phyloP scores from a whole-genome alignment of 1,140 invertebrate species.

The Stegodyphus dumicola region DNA sequence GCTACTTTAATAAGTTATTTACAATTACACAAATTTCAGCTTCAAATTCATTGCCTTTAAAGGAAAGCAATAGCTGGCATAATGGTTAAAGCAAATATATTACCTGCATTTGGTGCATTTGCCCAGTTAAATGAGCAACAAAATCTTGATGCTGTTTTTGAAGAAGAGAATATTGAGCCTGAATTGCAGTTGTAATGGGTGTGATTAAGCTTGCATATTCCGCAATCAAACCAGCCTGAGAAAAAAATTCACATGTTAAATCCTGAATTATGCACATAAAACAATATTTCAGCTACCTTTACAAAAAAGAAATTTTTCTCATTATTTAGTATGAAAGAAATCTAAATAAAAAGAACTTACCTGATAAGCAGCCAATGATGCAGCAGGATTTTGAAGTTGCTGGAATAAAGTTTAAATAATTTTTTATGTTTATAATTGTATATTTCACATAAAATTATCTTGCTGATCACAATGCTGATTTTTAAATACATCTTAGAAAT shows the following conservation, averaged over 20 bases:
- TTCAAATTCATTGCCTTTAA: too few relatives aligned
- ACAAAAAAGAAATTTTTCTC: too few relatives aligned
- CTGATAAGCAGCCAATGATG: conserved; percentile 65
- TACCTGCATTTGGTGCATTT: conserved; percentile 82
- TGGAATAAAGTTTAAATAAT: conserved; percentile 62
- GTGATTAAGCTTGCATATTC: conserved; percentile 81
- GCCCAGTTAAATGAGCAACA: conserved; percentile 82
- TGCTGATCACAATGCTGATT: too few relatives aligned
- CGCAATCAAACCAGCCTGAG: conserved; percentile 81
- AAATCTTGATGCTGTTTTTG: conserved; percentile 96
- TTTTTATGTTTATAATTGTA: neutral
- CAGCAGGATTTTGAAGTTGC: conserved; percentile 69
- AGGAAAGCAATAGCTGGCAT: too few relatives aligned
- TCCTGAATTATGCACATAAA: neutral
- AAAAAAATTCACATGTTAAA: conserved; percentile 32
- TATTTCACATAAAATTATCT: neutral
- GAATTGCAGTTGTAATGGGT: conserved; percentile 78
- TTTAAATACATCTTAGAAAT: too few relatives aligned
- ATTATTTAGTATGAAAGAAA: too few relatives aligned
- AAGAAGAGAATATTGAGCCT: conserved; percentile 76
- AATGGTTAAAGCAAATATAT: neutral
- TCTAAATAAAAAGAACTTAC: conserved; percentile 37
- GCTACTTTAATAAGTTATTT: too few relatives aligned
- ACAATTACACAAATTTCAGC: too few relatives aligned
- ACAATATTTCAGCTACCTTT: neutral